phyloP scores from a whole-genome alignment of 1,140 invertebrate genomes.

The Meloidogyne floridensis region DNA sequence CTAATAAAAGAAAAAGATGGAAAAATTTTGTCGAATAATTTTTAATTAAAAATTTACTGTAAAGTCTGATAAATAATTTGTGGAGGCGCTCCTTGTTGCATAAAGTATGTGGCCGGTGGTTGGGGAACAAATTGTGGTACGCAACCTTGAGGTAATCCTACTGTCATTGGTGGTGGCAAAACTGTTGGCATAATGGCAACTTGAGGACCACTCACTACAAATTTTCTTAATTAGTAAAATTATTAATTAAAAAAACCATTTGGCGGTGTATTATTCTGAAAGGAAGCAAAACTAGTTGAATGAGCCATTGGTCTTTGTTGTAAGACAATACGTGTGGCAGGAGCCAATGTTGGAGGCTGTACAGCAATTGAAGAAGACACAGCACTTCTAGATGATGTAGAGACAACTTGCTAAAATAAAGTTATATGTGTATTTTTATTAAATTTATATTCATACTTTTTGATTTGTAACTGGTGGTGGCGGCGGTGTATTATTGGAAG shows the following conservation, averaged over 20 bases:
- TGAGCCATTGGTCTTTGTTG: background rate
- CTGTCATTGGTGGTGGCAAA: background rate
- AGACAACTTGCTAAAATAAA: background rate
- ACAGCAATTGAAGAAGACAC: background rate
- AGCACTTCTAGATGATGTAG: background rate
- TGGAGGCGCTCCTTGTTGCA: constrained; percentile 15
- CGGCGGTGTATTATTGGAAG: background rate
- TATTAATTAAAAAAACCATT: background rate
- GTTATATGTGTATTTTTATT: background rate
- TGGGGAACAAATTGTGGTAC: background rate
- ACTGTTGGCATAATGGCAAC: background rate
- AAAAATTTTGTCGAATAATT: background rate
- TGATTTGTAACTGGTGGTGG: constrained; percentile 10
- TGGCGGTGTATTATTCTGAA: background rate
- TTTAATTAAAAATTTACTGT: constrained; percentile 26
- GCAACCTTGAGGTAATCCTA: background rate
- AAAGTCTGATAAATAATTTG: constrained; percentile 37
- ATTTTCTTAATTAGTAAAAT: background rate
- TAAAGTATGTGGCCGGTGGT: constrained; percentile 7
- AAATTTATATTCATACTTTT: background rate
- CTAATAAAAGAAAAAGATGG: constrained; percentile 26
- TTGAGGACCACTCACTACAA: background rate
- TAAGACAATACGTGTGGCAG: background rate
- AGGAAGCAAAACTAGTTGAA: background rate
- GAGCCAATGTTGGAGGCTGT: background rate